Conservation (phyloP, 2,113 vertebrate genomes). For the Corythaeola cristata region DNA sequence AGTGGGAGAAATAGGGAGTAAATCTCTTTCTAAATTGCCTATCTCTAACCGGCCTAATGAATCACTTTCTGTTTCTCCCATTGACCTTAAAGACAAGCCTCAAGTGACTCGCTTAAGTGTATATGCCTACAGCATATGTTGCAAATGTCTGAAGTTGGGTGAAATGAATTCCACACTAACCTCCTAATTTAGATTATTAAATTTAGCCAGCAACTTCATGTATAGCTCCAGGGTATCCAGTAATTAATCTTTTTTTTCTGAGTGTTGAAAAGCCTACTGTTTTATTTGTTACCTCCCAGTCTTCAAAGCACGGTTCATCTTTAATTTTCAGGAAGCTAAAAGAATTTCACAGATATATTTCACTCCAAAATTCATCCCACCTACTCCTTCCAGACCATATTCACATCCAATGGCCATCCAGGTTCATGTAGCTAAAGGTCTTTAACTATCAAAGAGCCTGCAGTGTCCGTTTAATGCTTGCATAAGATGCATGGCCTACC, state of each 20-base stretch:
- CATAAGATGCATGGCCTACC: not conserved
- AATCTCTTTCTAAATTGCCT: not conserved
- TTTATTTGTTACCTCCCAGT: not conserved
- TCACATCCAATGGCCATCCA: not conserved
- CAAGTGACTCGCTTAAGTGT: not conserved
- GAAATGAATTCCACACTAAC: not conserved
- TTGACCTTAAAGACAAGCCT: not conserved
- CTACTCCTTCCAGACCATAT: not conserved
- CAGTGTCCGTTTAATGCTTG: not conserved
- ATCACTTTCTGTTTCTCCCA: not conserved
- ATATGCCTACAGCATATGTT: not conserved
- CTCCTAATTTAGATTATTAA: not conserved
- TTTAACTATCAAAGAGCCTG: not conserved
- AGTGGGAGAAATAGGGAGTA: not conserved
- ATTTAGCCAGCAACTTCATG: not conserved
- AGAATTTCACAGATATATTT: not conserved
- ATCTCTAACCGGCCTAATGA: not conserved
- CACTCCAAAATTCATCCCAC: not conserved
- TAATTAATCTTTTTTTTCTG: not conserved
- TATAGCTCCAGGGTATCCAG: not conserved
- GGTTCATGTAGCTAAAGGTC: not conserved
- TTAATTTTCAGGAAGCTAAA: not conserved
- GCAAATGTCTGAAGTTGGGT: not conserved
- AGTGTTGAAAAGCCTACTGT: not conserved
- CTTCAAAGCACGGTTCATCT: not conserved